Percentiles rank a stretch among this genome's conserved stretches.
phyloP scores from a whole-genome alignment of 2,113 vertebrate species.

The Rostratula benghalensis region DNA sequence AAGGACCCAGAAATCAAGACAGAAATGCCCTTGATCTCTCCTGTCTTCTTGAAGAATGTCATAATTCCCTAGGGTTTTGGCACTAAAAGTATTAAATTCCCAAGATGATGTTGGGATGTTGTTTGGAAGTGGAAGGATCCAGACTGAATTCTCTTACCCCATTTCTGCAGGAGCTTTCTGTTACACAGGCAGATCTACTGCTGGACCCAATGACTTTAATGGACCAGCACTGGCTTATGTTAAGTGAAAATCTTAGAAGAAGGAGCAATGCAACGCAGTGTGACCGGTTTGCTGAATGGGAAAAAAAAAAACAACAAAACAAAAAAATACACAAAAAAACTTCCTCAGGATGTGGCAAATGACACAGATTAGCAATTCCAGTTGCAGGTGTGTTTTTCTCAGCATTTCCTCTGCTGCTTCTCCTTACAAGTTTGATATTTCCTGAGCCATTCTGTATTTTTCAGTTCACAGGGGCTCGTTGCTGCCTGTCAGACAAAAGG shows the following conservation, averaged over 20 bases:
- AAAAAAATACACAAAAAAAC: background rate
- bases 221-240: background rate
- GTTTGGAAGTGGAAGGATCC: background rate
- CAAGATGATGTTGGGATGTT: background rate
- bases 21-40: background rate
- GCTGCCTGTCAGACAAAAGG: background rate
- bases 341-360: background rate
- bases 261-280: background rate
- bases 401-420: background rate
- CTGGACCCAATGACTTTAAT: background rate
- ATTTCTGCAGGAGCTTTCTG: background rate
- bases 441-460: background rate
- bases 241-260: background rate
- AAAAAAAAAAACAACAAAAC: background rate
- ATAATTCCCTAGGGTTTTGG: background rate
- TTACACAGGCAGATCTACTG: background rate
- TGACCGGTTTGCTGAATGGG: background rate
- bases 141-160: background rate
- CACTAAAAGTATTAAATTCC: background rate
- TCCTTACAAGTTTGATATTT: background rate
- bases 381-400: background rate
- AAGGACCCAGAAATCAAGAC: background rate
- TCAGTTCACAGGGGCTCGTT: background rate
- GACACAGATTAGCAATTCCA: background rate
- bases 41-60: background rate